phyloP scores from a whole-genome alignment of 2,888 invertebrate genomes.

The Gastrophysa polygoni region DNA sequence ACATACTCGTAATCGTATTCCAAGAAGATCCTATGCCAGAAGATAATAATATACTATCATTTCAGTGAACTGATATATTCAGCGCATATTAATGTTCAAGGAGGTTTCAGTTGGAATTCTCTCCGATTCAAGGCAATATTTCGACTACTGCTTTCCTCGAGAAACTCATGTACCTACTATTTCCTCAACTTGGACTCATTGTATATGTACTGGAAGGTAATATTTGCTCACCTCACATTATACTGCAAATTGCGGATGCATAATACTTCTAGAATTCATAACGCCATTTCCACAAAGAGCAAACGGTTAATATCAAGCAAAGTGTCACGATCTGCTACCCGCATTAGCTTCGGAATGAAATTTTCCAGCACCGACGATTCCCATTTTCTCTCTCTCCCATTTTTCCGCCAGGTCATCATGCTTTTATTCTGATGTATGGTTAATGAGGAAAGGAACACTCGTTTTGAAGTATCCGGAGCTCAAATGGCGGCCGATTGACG shows the following conservation, averaged over 20 bases:
- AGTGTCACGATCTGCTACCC: not conserved
- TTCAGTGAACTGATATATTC: too few relatives aligned
- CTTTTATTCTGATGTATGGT: not conserved
- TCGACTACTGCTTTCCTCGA: too few relatives aligned
- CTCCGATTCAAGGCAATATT: too few relatives aligned
- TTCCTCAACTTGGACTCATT: too few relatives aligned
- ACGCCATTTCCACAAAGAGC: not conserved
- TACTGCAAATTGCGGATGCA: not conserved
- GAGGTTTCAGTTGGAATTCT: too few relatives aligned
- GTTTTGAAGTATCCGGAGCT: not conserved
- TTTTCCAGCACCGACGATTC: not conserved
- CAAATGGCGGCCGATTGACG: not conserved
- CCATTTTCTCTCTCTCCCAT: not conserved
- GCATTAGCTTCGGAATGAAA: not conserved
- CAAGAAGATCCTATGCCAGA: too few relatives aligned
- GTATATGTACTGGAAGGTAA: too few relatives aligned
- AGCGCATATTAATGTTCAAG: too few relatives aligned
- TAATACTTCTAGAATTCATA: not conserved
- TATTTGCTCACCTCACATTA: not conserved
- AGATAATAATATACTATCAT: too few relatives aligned
- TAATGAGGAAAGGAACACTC: not conserved
- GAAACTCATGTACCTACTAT: too few relatives aligned
- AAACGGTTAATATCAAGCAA: not conserved
- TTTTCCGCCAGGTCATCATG: not conserved
- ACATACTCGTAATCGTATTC: too few relatives aligned